Conservation (phyloP, 1,140 invertebrate species). For the Lasioglossum albipes region DNA sequence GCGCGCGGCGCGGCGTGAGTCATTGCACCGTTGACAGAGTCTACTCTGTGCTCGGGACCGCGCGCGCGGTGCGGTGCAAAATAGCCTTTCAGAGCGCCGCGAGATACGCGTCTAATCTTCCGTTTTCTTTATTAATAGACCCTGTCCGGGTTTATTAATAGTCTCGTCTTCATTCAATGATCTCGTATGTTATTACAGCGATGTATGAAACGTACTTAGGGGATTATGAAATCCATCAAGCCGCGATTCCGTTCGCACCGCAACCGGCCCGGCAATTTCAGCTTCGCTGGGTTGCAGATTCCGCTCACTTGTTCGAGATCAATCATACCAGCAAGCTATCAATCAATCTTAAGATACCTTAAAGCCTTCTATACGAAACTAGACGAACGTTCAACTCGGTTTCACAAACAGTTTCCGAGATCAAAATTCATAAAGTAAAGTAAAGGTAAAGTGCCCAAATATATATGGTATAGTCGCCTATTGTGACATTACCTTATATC, state of each 20-base stretch:
- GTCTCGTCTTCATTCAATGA: slow-evolving; percentile 20
- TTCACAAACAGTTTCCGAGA: too few relatives aligned
- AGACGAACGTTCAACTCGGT: too few relatives aligned
- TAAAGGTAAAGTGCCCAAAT: too few relatives aligned
- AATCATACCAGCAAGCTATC: too few relatives aligned
- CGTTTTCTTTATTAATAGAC: slow-evolving; percentile 40
- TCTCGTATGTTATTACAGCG: slow-evolving; percentile 22
- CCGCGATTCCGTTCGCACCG: background rate
- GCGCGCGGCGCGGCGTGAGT: slow-evolving; percentile 44
- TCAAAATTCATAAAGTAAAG: too few relatives aligned
- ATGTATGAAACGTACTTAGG: background rate
- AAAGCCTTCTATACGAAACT: too few relatives aligned
- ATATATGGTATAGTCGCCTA: too few relatives aligned
- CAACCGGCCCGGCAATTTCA: too few relatives aligned
- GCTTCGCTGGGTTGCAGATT: too few relatives aligned
- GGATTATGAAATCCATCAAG: slow-evolving; percentile 4
- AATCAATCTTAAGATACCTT: too few relatives aligned
- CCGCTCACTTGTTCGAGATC: too few relatives aligned
- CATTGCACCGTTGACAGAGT: slow-evolving; percentile 60
- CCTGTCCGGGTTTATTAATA: slow-evolving; percentile 39
- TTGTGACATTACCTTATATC: too few relatives aligned
- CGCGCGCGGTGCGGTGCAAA: slow-evolving; percentile 15
- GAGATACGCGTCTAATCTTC: slow-evolving; percentile 29
- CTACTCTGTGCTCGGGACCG: background rate
- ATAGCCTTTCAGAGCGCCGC: slow-evolving; percentile 24